A percentile compares a stretch with the other conserved stretches of the same genome.
These are phyloP conservation scores for Seira sanloemensis DNA, from an alignment of 2,888 invertebrate species.

Conservation along the genomic window DNA sequence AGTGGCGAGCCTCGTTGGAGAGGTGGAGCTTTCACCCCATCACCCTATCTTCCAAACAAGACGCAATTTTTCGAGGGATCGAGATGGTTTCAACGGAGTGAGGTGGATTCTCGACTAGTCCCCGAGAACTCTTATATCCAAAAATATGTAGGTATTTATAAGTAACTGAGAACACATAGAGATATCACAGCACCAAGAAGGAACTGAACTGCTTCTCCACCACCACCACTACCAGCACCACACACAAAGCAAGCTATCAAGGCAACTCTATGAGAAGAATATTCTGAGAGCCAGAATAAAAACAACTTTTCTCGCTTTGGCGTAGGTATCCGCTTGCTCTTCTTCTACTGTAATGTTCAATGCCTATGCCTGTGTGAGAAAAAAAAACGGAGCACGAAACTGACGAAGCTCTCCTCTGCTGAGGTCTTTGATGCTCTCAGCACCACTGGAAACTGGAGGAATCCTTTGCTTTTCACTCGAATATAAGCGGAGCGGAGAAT, in stretches of 20 bases:
- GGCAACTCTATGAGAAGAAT: background rate
- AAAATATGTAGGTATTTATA: background rate
- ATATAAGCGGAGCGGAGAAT: slow-evolving; percentile 31
- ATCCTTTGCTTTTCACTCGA: slow-evolving; percentile 56
- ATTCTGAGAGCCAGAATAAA: background rate
- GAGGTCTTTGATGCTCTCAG: slow-evolving; percentile 58
- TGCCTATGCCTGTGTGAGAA: background rate
- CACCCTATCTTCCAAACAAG: slow-evolving; percentile 27
- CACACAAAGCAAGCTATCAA: background rate
- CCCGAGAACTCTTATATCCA: background rate
- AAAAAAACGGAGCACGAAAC: background rate
- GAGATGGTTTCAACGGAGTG: slow-evolving; percentile 25
- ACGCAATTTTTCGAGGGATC: slow-evolving; percentile 37
- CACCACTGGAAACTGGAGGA: slow-evolving; percentile 63
- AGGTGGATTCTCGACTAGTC: slow-evolving; percentile 17
- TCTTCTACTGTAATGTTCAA: background rate
- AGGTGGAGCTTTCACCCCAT: slow-evolving; percentile 54
- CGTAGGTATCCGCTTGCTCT: background rate
- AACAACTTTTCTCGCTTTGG: background rate
- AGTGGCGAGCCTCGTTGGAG: slow-evolving; percentile 31
- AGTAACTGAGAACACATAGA: background rate
- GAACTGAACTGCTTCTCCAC: background rate
- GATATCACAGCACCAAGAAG: background rate
- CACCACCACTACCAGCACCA: background rate
- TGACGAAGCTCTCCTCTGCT: slow-evolving; percentile 1